Conservation (phyloP, 2,113 vertebrate species). For the human region DNA sequence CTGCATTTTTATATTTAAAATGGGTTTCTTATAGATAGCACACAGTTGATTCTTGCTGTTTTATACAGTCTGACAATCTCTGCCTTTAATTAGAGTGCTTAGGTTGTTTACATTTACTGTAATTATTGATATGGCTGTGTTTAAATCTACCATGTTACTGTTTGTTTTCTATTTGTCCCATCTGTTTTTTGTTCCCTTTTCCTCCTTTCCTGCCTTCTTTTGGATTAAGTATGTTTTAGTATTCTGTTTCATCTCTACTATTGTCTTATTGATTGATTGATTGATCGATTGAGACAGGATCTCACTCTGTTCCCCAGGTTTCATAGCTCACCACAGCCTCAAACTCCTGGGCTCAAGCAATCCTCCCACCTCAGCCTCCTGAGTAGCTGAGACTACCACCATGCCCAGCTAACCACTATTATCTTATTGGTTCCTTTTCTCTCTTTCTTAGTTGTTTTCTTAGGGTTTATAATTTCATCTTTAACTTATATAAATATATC, state of each 20-base stretch:
- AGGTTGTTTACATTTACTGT: neutral
- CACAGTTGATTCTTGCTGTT: neutral
- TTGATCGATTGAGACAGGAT: too few species aligned
- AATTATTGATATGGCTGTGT: neutral
- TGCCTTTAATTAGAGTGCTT: neutral
- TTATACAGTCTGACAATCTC: neutral
- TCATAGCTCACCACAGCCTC: too few species aligned
- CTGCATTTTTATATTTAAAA: neutral
- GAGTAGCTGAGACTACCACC: too few species aligned
- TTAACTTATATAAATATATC: neutral
- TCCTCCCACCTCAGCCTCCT: too few species aligned
- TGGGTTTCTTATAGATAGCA: neutral
- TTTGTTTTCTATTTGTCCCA: neutral
- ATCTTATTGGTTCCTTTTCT: neutral
- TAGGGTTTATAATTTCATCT: neutral
- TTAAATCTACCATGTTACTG: neutral
- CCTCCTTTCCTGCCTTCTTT: neutral
- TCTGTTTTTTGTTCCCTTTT: neutral
- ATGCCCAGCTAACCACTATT: too few species aligned
- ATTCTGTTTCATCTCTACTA: neutral
- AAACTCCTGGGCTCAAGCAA: too few species aligned
- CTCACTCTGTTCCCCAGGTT: too few species aligned
- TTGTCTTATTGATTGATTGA: neutral
- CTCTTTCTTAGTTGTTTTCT: neutral
- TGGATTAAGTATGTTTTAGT: neutral